phyloP scores from a whole-genome alignment of 2,113 vertebrate species.

The Hylia prasina region DNA sequence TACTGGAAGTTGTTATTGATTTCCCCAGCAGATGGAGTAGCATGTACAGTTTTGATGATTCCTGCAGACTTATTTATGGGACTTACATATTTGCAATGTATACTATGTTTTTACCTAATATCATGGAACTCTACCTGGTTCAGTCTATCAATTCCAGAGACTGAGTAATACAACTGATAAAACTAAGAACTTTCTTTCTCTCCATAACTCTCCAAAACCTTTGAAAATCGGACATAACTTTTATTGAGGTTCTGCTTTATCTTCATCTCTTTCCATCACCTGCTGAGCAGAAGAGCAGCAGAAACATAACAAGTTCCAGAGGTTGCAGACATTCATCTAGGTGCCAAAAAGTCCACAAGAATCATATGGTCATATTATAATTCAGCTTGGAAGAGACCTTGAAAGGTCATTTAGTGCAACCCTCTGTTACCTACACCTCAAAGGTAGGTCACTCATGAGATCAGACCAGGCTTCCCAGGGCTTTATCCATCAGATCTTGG shows the following conservation, averaged over 20 bases:
- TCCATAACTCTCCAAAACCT: neutral
- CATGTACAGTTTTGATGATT: slow-evolving; percentile 29
- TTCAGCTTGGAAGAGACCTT: neutral
- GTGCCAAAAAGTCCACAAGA: neutral
- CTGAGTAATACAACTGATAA: neutral
- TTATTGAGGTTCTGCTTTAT: neutral
- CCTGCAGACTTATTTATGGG: neutral
- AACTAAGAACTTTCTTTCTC: neutral
- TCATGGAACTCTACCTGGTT: neutral
- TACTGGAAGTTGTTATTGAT: slow-evolving; percentile 30
- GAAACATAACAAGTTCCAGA: neutral
- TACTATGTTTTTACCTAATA: neutral
- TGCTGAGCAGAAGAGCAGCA: neutral
- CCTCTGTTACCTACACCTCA: neutral
- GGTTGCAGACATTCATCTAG: neutral
- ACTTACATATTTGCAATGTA: neutral
- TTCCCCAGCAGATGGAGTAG: slow-evolving; percentile 62
- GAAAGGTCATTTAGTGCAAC: neutral
- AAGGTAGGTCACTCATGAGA: neutral
- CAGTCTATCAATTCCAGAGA: neutral
- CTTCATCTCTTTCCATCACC: neutral
- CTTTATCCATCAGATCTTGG: neutral
- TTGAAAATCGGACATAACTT: neutral
- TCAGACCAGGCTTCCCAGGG: neutral
- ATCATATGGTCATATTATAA: neutral